Evolutionary conservation across 2,113 vertebrate species (phyloP).

Genomic region (Ciconia boyciana): DNA sequence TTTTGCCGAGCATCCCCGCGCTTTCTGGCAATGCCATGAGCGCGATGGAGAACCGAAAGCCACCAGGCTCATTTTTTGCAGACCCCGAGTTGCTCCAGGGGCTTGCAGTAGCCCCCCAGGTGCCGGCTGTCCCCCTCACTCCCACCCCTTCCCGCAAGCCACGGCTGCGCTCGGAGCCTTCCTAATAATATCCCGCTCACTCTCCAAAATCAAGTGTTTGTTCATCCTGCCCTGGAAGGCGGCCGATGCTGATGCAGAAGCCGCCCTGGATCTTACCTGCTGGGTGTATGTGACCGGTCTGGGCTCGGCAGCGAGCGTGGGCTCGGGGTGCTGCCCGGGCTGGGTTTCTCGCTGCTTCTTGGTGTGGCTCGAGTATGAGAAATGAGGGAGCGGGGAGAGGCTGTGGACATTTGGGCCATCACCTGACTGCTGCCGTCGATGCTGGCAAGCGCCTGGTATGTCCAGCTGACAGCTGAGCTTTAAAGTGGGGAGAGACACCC

Average conservation of each 20-base stretch:
- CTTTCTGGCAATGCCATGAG: rapidly evolving
- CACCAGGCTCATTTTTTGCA: background rate
- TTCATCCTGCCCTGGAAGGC: background rate
- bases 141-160: background rate
- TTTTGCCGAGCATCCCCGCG: rapidly evolving
- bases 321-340: background rate
- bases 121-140: background rate
- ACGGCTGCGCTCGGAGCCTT: background rate
- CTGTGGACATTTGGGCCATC: background rate
- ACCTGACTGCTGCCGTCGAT: conserved; percentile 14
- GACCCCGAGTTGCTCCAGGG: rapidly evolving
- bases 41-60: rapidly evolving
- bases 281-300: rapidly evolving
- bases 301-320: background rate
- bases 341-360: background rate
- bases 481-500: background rate
- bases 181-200: background rate
- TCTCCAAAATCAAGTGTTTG: background rate
- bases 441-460: conserved; percentile 17
- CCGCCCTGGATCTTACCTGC: background rate
- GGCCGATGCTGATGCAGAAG: background rate
- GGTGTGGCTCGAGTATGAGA: background rate
- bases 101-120: rapidly evolving
- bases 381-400: background rate
- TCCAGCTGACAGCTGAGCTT: conserved; percentile 42